These are phyloP conservation scores for Actinostola sp. DNA, from an alignment of 92 coral and sea anemone genomes.

Conservation along the genomic window DNA sequence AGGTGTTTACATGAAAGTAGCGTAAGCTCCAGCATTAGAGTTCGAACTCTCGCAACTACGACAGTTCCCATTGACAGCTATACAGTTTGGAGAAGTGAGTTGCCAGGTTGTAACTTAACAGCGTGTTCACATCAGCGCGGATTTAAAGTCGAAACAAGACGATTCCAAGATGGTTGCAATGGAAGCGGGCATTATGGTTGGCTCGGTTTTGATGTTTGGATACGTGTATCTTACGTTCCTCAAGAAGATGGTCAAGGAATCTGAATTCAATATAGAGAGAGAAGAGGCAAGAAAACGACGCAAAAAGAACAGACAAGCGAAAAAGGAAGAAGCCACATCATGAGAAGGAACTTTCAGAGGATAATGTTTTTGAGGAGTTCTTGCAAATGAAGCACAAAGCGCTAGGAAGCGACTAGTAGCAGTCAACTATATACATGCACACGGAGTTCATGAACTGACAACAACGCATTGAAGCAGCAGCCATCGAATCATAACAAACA, in stretches of 20 bases:
- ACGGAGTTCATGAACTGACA: too few species aligned
- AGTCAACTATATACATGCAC: too few species aligned
- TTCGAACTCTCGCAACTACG: background rate
- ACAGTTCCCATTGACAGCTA: too few species aligned
- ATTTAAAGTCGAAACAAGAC: background rate
- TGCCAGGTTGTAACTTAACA: too few species aligned
- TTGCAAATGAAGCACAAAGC: too few species aligned
- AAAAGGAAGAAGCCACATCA: background rate
- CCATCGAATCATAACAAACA: too few species aligned
- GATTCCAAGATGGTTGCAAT: constrained; percentile 43
- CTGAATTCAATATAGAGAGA: constrained; percentile 61
- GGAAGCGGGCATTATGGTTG: constrained; percentile 71
- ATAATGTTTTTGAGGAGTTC: too few species aligned
- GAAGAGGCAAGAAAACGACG: constrained; percentile 52
- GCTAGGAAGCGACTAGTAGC: too few species aligned
- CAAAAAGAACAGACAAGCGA: constrained; percentile 15
- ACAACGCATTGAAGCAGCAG: too few species aligned
- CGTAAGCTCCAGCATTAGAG: background rate
- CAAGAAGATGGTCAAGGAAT: constrained; percentile 77
- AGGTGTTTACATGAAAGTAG: background rate
- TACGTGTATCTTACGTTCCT: constrained; percentile 72
- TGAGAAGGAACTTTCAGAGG: background rate
- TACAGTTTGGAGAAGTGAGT: constrained; percentile 6
- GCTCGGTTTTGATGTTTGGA: constrained; percentile 67
- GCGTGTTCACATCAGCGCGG: background rate